Evolutionary conservation across 2,113 vertebrate species (phyloP).

Genomic region (Leucopsar rothschildi): DNA sequence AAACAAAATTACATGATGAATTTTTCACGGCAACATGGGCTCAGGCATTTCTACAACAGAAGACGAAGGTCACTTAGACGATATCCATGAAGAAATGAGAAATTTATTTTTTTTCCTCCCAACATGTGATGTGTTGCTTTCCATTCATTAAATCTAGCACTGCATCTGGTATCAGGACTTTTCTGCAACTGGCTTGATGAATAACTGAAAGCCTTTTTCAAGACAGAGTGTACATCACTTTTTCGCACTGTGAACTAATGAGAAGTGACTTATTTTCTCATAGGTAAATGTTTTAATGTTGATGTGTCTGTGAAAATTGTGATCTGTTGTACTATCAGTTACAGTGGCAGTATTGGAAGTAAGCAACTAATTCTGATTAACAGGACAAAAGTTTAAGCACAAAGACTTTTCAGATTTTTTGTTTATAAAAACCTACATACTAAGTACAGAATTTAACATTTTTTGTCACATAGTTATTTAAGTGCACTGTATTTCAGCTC

Average conservation of each 20-base stretch:
- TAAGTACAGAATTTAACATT: conserved; percentile 76
- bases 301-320: conserved; percentile 78
- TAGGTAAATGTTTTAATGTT: conserved; percentile 81
- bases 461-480: conserved; percentile 76
- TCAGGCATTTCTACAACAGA: conserved; percentile 97
- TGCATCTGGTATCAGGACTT: conserved; percentile 74
- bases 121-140: conserved; percentile 75
- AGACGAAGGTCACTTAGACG: conserved; percentile 93
- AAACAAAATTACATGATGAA: conserved; percentile 99
- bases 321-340: conserved; percentile 81
- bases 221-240: conserved; percentile 73
- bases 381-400: conserved; percentile 75
- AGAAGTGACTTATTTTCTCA: conserved; percentile 81
- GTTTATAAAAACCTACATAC: conserved; percentile 65
- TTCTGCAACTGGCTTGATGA: conserved; percentile 68
- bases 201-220: conserved; percentile 71
- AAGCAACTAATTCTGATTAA: conserved; percentile 77
- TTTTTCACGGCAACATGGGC: conserved; percentile 96
- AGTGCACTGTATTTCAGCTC: conserved; percentile 77
- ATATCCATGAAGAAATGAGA: conserved; percentile 81
- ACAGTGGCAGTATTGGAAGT: conserved; percentile 81
- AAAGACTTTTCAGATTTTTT: conserved; percentile 75
- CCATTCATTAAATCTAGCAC: conserved; percentile 70
- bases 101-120: conserved; percentile 67
- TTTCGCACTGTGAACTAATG: conserved; percentile 85